Conservation (phyloP, 2,888 invertebrate genomes). For the Rotaria sp. region DNA sequence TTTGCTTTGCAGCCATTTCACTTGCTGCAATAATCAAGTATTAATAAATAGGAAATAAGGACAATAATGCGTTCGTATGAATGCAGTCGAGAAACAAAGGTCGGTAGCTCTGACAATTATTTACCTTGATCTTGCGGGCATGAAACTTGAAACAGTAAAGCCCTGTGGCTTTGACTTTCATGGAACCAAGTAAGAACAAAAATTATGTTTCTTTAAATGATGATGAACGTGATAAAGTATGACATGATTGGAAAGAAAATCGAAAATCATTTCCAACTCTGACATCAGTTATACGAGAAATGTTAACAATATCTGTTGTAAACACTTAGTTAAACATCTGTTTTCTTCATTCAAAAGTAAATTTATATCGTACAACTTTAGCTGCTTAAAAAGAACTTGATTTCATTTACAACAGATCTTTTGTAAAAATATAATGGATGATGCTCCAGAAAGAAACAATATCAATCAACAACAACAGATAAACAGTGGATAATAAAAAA, state of each 20-base stretch:
- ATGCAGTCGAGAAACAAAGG: background rate
- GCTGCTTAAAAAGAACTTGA: background rate
- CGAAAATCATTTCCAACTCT: background rate
- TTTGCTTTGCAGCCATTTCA: background rate
- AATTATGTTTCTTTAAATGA: background rate
- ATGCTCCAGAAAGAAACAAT: background rate
- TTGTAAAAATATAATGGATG: too few species aligned
- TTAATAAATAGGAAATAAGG: background rate
- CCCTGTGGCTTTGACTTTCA: background rate
- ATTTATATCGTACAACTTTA: background rate
- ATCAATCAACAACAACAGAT: background rate
- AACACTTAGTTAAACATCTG: background rate
- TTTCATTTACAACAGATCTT: too few species aligned
- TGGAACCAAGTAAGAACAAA: background rate
- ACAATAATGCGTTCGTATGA: background rate
- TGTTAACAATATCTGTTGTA: background rate
- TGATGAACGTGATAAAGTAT: background rate
- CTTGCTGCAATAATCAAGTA: background rate
- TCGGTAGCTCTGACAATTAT: background rate
- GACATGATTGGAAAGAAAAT: background rate
- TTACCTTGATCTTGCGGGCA: background rate
- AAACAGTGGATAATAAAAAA: background rate
- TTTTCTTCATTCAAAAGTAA: background rate
- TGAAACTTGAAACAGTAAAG: background rate
- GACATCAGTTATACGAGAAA: background rate